Conservation (phyloP, 1,140 invertebrate species). For the Halyomorpha halys region DNA sequence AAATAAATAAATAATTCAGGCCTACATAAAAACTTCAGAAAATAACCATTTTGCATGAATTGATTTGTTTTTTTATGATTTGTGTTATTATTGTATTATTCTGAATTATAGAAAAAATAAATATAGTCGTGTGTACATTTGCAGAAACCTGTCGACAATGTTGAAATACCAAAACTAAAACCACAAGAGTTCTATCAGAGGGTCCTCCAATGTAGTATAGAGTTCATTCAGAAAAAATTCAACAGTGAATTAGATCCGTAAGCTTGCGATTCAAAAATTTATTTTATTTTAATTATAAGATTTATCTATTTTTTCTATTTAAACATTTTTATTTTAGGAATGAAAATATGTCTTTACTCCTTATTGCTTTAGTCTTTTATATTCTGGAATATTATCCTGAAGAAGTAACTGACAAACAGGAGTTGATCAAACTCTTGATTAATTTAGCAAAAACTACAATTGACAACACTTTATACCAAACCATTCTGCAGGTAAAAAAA, state of each 20-base stretch:
- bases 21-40: no score
- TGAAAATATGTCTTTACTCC: conserved; percentile 42
- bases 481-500: conserved; percentile 29
- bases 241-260: conserved; percentile 41
- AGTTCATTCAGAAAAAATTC: conserved; percentile 58
- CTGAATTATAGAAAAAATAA: no score
- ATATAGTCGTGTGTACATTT: no score
- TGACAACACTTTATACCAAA: conserved; percentile 26
- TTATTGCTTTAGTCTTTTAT: conserved; percentile 57
- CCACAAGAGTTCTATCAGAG: conserved; percentile 24
- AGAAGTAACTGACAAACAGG: conserved; percentile 22
- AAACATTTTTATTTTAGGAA: conserved; percentile 21
- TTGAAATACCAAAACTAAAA: conserved; percentile 16
- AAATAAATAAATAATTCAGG: no score
- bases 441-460: conserved; percentile 3
- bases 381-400: conserved; percentile 46
- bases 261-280: conserved; percentile 31
- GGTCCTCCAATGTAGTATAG: conserved; percentile 44
- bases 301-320: not conserved
- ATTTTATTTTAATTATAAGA: not conserved
- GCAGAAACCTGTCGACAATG: conserved; percentile 14
- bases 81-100: no score
- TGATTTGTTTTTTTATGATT: no score
- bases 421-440: not conserved
- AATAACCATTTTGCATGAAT: no score